Evolutionary conservation across 2,888 invertebrate species (phyloP).

Genomic region (Colostygia pectinataria): DNA sequence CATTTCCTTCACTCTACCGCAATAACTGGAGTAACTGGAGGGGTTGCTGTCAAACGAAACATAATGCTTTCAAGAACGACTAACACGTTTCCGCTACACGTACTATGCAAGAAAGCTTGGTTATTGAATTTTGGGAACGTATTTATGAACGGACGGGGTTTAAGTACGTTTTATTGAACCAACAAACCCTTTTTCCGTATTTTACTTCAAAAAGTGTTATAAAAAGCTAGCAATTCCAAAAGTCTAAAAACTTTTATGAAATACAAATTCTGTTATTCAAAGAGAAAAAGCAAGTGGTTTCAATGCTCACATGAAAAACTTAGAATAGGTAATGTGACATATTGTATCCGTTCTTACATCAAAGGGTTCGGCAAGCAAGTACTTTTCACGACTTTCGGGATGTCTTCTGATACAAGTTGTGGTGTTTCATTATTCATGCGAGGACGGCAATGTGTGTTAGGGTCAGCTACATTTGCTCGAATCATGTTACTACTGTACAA

Average conservation of each 20-base stretch:
- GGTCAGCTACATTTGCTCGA: not conserved
- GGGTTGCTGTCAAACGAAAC: no score
- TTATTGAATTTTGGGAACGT: no score
- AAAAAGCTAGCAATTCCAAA: not conserved
- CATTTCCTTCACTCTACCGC: constrained; percentile 21
- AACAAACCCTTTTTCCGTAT: not conserved
- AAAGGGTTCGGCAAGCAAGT: constrained; percentile 13
- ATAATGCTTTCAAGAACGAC: constrained; percentile 10
- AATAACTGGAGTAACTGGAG: no score
- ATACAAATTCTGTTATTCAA: not conserved
- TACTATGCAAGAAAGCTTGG: no score
- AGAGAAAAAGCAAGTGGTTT: constrained; percentile 14
- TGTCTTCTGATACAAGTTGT: constrained; percentile 14
- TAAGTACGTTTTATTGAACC: no score
- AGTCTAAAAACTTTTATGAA: constrained; percentile 7
- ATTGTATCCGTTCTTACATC: constrained; percentile 14
- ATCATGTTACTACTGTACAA: not conserved
- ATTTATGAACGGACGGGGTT: no score
- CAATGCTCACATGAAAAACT: constrained; percentile 14
- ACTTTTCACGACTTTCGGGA: constrained; percentile 16
- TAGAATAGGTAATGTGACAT: constrained; percentile 14
- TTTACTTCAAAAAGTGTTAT: not conserved
- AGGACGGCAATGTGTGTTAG: not conserved
- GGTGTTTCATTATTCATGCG: constrained; percentile 22
- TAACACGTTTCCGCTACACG: no score